phyloP scores from a whole-genome alignment of 2,113 vertebrate species.

The Anguilla japonica region DNA sequence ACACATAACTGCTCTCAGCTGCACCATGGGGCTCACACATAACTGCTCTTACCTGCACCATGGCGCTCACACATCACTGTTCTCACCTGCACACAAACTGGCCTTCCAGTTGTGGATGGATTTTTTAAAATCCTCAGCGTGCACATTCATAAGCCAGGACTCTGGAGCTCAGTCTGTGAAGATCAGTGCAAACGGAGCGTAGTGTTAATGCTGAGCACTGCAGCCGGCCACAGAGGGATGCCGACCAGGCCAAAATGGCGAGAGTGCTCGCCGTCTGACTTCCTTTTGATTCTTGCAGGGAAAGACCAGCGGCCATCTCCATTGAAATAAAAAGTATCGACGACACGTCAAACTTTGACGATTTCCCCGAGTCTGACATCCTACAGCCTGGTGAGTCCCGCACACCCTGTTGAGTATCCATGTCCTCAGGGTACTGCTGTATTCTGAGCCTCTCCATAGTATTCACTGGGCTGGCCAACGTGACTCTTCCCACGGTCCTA shows the following conservation, averaged over 20 bases:
- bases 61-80: neutral
- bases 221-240: too few relatives aligned
- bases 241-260: too few relatives aligned
- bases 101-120: too few relatives aligned
- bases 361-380: conserved; percentile 96
- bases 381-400: conserved; percentile 86
- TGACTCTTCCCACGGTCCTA: neutral
- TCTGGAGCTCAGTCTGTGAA: too few relatives aligned
- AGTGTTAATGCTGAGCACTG: too few relatives aligned
- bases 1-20: too few relatives aligned
- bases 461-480: neutral
- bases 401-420: neutral
- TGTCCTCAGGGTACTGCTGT: too few relatives aligned
- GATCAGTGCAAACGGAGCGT: too few relatives aligned
- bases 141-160: too few relatives aligned
- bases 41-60: neutral
- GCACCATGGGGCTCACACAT: neutral
- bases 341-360: conserved; percentile 96
- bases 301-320: conserved; percentile 91
- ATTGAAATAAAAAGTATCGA: conserved; percentile 97
- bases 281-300: conserved; percentile 63
- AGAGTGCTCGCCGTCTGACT: neutral
- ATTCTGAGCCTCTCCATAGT: neutral
- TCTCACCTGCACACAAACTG: neutral
- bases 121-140: too few relatives aligned